A percentile compares a stretch with the other conserved stretches of the same genome.
phyloP scores from a whole-genome alignment of 2,888 invertebrate genomes.

The Chaitophorus viminalis region DNA sequence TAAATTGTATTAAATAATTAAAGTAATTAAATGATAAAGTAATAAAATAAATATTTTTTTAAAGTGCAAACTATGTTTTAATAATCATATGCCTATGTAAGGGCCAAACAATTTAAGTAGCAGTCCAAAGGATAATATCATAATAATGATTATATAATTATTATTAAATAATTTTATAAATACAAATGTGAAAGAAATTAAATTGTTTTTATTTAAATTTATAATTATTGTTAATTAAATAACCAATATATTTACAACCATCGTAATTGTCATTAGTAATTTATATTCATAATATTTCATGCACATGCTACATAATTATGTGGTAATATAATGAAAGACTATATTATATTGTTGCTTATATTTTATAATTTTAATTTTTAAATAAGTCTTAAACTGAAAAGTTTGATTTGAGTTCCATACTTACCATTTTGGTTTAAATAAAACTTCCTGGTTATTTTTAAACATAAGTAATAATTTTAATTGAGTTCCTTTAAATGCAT shows the following conservation, averaged over 20 bases:
- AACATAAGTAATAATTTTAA: slow-evolving; percentile 84
- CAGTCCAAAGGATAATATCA: too few relatives aligned
- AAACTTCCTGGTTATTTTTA: slow-evolving; percentile 78
- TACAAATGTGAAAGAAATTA: not conserved
- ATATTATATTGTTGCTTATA: not conserved
- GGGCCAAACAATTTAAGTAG: too few relatives aligned
- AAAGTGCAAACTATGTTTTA: too few relatives aligned
- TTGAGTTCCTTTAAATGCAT: slow-evolving; percentile 88
- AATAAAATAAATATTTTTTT: too few relatives aligned
- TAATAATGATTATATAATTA: too few relatives aligned
- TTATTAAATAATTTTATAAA: too few relatives aligned
- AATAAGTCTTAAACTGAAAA: too few relatives aligned
- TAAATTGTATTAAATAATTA: too few relatives aligned
- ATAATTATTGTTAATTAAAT: not conserved
- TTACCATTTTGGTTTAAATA: slow-evolving; percentile 93
- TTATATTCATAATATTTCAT: not conserved
- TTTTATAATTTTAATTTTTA: not conserved
- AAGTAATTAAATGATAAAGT: too few relatives aligned
- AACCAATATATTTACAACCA: too few relatives aligned
- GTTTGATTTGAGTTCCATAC: not conserved
- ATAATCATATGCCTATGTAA: too few relatives aligned
- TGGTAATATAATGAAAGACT: not conserved
- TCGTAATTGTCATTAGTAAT: not conserved
- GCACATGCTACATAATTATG: not conserved
- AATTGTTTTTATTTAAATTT: not conserved